Evolutionary conservation across 37 sponge, comb jelly and placozoan genomes (phyloP).

Genomic region (Cladorhizidae sp.): DNA sequence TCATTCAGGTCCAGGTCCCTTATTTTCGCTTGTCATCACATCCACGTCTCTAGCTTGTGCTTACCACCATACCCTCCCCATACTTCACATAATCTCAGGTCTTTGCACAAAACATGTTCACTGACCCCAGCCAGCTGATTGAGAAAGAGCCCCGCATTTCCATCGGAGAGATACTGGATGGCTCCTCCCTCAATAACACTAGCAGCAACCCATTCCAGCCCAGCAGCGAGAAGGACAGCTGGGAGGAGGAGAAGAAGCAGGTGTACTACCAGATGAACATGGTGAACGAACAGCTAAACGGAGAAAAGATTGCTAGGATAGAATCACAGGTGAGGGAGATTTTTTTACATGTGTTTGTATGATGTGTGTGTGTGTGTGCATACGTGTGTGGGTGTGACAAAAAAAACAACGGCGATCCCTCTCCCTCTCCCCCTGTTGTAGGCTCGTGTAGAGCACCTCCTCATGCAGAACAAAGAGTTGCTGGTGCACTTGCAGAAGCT

Average conservation of each 20-base stretch:
- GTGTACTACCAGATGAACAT: conserved; percentile 35
- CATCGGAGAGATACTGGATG: conserved; percentile 45
- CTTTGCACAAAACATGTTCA: conserved; percentile 58
- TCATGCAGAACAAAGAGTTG: conserved; percentile 84
- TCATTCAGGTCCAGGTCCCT: no score
- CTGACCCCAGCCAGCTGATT: conserved; percentile 6
- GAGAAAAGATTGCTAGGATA: conserved; percentile 71
- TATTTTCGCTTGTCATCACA: no score
- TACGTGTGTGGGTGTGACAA: no score
- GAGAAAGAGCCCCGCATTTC: conserved; percentile 26
- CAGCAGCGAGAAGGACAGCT: background rate
- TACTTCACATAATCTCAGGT: no score
- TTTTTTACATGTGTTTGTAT: no score
- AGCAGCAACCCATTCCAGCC: conserved; percentile 12
- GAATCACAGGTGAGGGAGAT: conserved; percentile 68
- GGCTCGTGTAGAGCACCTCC: conserved; percentile 78
- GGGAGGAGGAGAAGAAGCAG: conserved; percentile 45
- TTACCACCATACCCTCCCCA: no score
- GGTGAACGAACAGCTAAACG: conserved; percentile 64
- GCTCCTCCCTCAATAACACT: background rate
- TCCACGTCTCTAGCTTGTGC: no score
- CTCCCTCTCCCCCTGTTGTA: background rate
- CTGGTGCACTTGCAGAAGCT: conserved; percentile 82
- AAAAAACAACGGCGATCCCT: no score
- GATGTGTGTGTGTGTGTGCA: no score